phyloP scores from a whole-genome alignment of 2,888 invertebrate genomes.

The Allolobophora icterica region DNA sequence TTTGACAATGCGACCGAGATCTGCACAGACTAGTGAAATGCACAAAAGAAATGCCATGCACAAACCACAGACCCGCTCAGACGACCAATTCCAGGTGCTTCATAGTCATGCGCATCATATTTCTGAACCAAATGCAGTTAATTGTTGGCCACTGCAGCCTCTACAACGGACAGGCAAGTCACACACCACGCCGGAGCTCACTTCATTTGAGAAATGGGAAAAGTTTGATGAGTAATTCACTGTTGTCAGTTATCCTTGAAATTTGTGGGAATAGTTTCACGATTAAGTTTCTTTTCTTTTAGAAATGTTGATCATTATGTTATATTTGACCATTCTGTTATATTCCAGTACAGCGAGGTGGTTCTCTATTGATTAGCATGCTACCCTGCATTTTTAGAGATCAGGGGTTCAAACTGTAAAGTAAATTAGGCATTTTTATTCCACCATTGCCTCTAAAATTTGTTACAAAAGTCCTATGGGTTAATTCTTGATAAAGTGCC shows the following conservation, averaged over 20 bases:
- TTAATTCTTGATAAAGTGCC: background rate
- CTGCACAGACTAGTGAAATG: background rate
- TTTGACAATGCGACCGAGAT: background rate
- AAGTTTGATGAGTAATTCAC: background rate
- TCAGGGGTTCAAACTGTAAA: background rate
- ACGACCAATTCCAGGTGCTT: background rate
- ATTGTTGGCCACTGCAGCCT: conserved; percentile 3
- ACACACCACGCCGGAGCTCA: background rate
- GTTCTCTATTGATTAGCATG: background rate
- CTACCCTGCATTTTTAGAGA: background rate
- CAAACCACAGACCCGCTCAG: background rate
- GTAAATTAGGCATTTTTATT: background rate
- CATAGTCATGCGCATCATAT: background rate
- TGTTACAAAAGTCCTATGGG: background rate
- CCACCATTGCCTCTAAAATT: background rate
- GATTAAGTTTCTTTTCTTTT: background rate
- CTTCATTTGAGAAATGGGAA: background rate
- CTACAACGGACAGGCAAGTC: background rate
- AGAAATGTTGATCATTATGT: background rate
- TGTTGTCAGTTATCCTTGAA: background rate
- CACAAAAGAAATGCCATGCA: background rate
- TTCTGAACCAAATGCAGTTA: background rate
- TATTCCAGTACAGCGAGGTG: background rate
- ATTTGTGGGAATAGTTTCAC: background rate
- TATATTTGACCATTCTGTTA: background rate